These are phyloP conservation scores for Ophioninae sp. DNA, from an alignment of 2,888 invertebrate genomes.

Conservation along the genomic window DNA sequence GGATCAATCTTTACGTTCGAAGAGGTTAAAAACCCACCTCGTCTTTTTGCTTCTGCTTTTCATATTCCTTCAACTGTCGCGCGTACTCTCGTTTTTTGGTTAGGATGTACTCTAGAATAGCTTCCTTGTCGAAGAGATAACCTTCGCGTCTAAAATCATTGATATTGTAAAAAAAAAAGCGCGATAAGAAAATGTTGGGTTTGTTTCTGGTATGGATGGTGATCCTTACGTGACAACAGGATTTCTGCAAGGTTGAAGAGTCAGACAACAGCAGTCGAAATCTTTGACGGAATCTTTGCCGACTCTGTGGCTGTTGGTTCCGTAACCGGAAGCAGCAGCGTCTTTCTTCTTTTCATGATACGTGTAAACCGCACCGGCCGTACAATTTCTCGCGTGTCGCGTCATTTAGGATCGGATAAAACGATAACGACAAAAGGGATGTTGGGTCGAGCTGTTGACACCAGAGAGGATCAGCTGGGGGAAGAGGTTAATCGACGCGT, in stretches of 20 bases:
- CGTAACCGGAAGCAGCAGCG: constrained; percentile 96
- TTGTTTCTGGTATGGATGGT: neutral
- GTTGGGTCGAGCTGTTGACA: neutral
- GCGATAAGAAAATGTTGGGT: neutral
- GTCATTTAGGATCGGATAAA: constrained; percentile 86
- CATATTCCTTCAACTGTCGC: constrained; percentile 94
- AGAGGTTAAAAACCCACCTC: constrained; percentile 81
- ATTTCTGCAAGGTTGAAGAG: constrained; percentile 96
- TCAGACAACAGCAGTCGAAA: constrained; percentile 98
- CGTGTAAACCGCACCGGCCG: constrained; percentile 98
- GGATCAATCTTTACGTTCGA: too few relatives aligned
- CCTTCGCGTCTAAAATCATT: constrained; percentile 88
- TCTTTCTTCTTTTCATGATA: constrained; percentile 99
- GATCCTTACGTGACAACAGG: constrained; percentile 91
- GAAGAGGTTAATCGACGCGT: neutral
- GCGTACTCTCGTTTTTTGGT: constrained; percentile 96
- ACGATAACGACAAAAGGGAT: neutral
- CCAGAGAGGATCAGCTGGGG: neutral
- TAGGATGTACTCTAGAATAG: constrained; percentile 96
- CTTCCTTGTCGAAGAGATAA: constrained; percentile 97
- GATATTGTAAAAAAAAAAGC: neutral
- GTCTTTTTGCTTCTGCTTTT: constrained; percentile 91
- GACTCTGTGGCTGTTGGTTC: constrained; percentile 91
- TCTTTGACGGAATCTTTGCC: constrained; percentile 97
- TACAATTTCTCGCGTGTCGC: constrained; percentile 98